Evolutionary conservation across 1,140 invertebrate genomes (phyloP), one percentile per base, ranked within the genome.

Genomic region (Eufriesea mexicana): DNA sequence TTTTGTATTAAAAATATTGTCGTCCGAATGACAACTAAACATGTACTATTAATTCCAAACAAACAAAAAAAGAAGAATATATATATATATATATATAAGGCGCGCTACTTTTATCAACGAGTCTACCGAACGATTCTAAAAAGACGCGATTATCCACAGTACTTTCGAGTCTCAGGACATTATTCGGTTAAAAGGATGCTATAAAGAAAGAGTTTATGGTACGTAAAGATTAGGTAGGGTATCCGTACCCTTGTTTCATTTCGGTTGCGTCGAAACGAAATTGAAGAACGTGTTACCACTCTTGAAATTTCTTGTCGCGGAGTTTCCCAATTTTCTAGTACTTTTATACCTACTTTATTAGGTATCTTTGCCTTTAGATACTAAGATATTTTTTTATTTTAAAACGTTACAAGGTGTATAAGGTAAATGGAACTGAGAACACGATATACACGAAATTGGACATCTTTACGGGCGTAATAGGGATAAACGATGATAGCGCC

Each of bases 241-340:
- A n/a, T n/a, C 10, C 5, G 0, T n/a, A 47, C 74, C 47, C 64
- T 68, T 20, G 54, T 28, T 25, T 75, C 62, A 35, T 47, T 18
- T 10, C 42, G n/a, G 12, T 8, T 49, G 42, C 74, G 47, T 67
- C 62, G 64, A 14, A 6, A 23, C 35, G 35, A 67, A 76, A 82
- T 76, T 45, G 25, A 67, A 42, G 51, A 75, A 76, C 79, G 79
- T 75, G 79, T 82, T 76, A 76, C 62, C 79, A 76, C 25, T 67
- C 9, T 42, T 20, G 23, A 25, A 79, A 80, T 49, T 67, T 54
- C 18, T 54, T 72, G 72, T 51, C 28, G 2, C n/a, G 57, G 35
- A 59, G 25, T 55, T 23, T 68, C 28, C 45, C 9, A 8, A 42
- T 76, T 57, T 76, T 82, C 62, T 76, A 76, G 49, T 76, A 82